phyloP scores from a whole-genome alignment of 2,113 vertebrate species.

The Actinemys pallida region DNA sequence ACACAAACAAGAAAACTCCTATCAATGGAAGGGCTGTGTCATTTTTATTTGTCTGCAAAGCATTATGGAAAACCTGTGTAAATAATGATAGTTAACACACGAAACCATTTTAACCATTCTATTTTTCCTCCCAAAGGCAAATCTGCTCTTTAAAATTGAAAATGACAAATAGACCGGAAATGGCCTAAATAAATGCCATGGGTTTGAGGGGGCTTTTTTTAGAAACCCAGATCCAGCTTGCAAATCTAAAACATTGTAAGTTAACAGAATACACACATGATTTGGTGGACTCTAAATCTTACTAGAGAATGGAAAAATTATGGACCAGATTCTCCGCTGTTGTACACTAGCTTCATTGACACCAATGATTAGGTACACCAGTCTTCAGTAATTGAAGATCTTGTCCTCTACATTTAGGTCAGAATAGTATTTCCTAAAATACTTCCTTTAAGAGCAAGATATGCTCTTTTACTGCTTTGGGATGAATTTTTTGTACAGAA shows the following conservation, averaged over 20 bases:
- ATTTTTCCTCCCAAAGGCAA: not conserved
- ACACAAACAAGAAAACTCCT: not conserved
- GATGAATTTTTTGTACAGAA: not conserved
- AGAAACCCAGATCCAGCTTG: not conserved
- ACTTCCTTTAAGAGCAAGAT: not conserved
- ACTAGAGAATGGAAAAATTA: not conserved
- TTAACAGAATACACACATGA: not conserved
- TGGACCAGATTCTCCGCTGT: not conserved
- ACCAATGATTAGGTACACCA: not conserved
- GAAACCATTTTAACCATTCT: not conserved
- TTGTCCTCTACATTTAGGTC: not conserved
- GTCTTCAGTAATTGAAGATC: not conserved
- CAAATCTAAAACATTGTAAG: not conserved
- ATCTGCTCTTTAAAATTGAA: not conserved
- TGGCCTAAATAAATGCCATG: not conserved
- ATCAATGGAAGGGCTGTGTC: not conserved
- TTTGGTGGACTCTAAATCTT: not conserved
- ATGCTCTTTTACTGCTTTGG: not conserved
- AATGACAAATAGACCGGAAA: not conserved
- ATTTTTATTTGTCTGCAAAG: constrained; percentile 19
- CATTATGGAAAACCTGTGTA: not conserved
- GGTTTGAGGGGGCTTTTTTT: not conserved
- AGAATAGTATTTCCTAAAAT: not conserved
- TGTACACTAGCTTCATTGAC: constrained; percentile 19
- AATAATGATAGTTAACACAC: not conserved